A percentile compares a stretch with the other conserved stretches of the same genome.
phyloP scores from a whole-genome alignment of 2,797 vertebrate genomes.

The Cirrhinus molitorella region DNA sequence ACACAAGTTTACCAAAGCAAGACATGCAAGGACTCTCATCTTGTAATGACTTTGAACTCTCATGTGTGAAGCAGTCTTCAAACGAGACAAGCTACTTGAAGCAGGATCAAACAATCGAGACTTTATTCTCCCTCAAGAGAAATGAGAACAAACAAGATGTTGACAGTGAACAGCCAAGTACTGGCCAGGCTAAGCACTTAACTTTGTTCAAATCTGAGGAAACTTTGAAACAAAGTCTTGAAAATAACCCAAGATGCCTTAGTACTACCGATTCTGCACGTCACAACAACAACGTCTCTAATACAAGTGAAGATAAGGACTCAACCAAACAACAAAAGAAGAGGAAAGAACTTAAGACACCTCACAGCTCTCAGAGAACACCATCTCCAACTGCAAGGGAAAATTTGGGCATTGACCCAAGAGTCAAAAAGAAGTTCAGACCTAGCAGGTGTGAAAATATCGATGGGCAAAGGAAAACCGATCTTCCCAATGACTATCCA shows the following conservation, averaged over 20 bases:
- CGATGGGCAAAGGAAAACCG: slow-evolving; percentile 72
- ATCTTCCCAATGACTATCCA: slow-evolving; percentile 78
- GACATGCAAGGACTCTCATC: slow-evolving; percentile 53
- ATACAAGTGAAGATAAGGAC: slow-evolving; percentile 76
- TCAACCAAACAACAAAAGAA: slow-evolving; percentile 81
- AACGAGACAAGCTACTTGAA: slow-evolving; percentile 65
- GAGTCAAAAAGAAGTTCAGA: slow-evolving; percentile 84
- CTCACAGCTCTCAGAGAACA: slow-evolving; percentile 74
- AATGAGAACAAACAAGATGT: slow-evolving; percentile 69
- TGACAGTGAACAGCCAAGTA: slow-evolving; percentile 65
- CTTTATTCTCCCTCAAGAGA: slow-evolving; percentile 53
- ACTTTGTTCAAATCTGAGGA: slow-evolving; percentile 64
- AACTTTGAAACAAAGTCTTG: slow-evolving; percentile 67
- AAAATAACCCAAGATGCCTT: slow-evolving; percentile 66
- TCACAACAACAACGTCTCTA: slow-evolving; percentile 62
- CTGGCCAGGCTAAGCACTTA: slow-evolving; percentile 75
- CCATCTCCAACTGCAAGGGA: slow-evolving; percentile 83
- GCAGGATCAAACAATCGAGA: slow-evolving; percentile 66
- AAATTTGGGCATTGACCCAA: slow-evolving; percentile 82
- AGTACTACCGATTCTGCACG: slow-evolving; percentile 70
- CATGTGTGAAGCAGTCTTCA: slow-evolving; percentile 64
- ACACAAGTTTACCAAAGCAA: slow-evolving; percentile 65
- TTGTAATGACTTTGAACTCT: slow-evolving; percentile 30
- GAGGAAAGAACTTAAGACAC: slow-evolving; percentile 83
- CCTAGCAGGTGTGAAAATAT: slow-evolving; percentile 75